Evolutionary conservation across 2,888 invertebrate species (phyloP), one percentile per base, ranked within the genome.

Genomic region (Cryptocephalus moraei): DNA sequence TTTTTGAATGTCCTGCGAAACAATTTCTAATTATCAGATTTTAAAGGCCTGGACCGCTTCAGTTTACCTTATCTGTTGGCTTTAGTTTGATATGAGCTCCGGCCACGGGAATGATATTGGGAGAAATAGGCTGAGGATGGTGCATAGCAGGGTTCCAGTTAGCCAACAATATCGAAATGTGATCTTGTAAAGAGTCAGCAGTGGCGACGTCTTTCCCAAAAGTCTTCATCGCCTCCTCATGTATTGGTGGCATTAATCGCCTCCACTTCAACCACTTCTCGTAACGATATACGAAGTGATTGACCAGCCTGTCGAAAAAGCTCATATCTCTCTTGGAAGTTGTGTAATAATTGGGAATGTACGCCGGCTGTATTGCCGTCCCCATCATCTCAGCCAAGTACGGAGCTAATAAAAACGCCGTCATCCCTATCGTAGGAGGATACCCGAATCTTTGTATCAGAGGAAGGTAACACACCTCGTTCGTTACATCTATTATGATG

Each of bases 31-130:
- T 32, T 32, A 40, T 45, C 40, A 45, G 2, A 32, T 39, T 45
- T 32, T 39, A 40, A 32, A 40, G 45, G 32, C 39, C 39, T 39
- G 1, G 9, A 39, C 9, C 14, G 10, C 10, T 43, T 8, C 33
- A 32, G 12, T 22, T 12, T 22, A 42, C 12, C 6, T 22, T 32
- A 32, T 42, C 9, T 12, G 43, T 44, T 1, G 38, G 13, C 22
- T 13, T 40, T 31, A 11, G 41, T 9, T 43, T 32, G 14, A 62
- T 57, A 45, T 70, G 69, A 13, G 69, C 47, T 22, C 68, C 68
- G 31, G 66, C 69, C 22, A 68, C 63, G 12, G 66, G 61, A 32
- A 69, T 66, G 41, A 68, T 62, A 51, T 69, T 67, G 8, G 68
- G 67, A 8, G 66, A 54, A 11, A 66, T 45, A 0, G 63, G 54